Percentiles rank a stretch among this genome's conserved stretches.
phyloP scores from a whole-genome alignment of 2,797 vertebrate species.

The Pelochelys cantorii region DNA sequence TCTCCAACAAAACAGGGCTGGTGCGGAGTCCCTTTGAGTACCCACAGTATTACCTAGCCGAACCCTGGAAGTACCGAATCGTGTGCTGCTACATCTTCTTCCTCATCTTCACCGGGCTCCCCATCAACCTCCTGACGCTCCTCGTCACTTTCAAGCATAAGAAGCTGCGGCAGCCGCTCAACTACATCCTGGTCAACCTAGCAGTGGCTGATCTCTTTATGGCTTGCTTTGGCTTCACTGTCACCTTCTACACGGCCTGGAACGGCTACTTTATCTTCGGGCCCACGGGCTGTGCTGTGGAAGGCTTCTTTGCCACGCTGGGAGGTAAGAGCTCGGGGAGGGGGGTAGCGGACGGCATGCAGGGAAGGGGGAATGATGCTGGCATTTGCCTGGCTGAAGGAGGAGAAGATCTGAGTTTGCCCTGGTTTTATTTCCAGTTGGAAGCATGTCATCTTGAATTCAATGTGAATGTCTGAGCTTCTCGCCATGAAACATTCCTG shows the following conservation, averaged over 20 bases:
- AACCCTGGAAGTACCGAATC: slow-evolving; percentile 77
- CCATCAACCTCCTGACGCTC: slow-evolving; percentile 86
- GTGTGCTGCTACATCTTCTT: slow-evolving; percentile 85
- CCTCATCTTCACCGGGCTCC: slow-evolving; percentile 83
- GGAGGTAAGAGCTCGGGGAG: slow-evolving; percentile 76
- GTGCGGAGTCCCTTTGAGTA: slow-evolving; percentile 86
- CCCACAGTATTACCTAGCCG: slow-evolving; percentile 83
- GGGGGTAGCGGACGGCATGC: accelerated
- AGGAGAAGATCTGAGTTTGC: neutral
- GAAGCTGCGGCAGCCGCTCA: slow-evolving; percentile 86
- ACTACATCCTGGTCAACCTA: slow-evolving; percentile 88
- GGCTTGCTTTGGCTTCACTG: slow-evolving; percentile 85
- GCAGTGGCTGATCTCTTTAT: slow-evolving; percentile 86
- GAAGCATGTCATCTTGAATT: neutral
- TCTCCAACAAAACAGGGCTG: slow-evolving; percentile 86
- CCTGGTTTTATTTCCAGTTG: neutral
- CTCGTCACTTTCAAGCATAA: slow-evolving; percentile 85
- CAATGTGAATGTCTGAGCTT: neutral
- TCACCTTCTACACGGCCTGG: slow-evolving; percentile 82
- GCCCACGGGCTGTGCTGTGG: slow-evolving; percentile 74
- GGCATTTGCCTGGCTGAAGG: accelerated
- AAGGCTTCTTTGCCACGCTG: slow-evolving; percentile 85
- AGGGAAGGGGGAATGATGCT: accelerated
- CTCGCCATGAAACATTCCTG: neutral
- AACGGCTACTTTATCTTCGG: slow-evolving; percentile 85